A percentile compares a stretch with the other conserved stretches of the same genome.
Evolutionary conservation across 2,888 invertebrate genomes (phyloP).

Genomic region (Lamellibrachia columna): DNA sequence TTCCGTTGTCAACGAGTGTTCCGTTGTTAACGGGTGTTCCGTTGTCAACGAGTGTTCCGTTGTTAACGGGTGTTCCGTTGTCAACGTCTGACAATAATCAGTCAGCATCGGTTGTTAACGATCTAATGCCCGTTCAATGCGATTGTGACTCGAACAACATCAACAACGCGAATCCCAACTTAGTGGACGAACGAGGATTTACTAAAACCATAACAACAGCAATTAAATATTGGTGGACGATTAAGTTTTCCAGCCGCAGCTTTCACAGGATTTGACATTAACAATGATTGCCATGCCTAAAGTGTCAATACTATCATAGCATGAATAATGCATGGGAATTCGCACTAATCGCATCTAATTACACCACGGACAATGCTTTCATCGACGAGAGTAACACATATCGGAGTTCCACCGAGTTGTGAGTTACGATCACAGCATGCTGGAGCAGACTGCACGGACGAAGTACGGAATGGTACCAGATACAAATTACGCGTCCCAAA

Average conservation of each 20-base stretch:
- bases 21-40: not conserved
- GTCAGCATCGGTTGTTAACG: no score
- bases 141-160: no score
- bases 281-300: not conserved
- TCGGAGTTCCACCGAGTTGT: not conserved
- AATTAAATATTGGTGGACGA: not conserved
- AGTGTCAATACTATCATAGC: not conserved
- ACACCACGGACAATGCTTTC: not conserved
- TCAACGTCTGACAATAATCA: not conserved
- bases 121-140: no score
- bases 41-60: not conserved
- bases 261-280: not conserved
- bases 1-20: not conserved
- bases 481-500: not conserved
- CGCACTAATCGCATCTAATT: not conserved
- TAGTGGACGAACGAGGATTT: not conserved
- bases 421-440: not conserved
- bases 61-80: not conserved
- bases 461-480: not conserved
- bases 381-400: not conserved
- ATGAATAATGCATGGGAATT: not conserved
- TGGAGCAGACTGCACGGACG: not conserved
- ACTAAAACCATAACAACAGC: not conserved
- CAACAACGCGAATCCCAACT: not conserved
- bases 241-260: not conserved